Conservation (phyloP, 2,888 invertebrate species). For the Lamellibrachia satsuma region DNA sequence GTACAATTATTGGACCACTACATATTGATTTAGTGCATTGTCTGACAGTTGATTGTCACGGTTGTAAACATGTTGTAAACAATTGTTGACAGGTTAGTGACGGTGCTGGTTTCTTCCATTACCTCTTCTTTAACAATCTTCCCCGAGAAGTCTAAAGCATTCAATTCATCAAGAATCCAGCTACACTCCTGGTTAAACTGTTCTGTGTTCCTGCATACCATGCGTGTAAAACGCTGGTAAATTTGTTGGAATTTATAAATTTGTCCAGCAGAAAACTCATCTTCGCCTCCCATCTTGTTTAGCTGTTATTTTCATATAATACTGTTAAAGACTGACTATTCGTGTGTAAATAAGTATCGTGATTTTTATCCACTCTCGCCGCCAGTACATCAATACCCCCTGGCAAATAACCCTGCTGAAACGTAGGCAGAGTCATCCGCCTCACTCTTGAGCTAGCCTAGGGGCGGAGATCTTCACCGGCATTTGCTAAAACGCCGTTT, state of each 20-base stretch:
- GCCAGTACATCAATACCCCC: background rate
- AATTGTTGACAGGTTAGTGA: background rate
- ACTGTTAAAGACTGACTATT: background rate
- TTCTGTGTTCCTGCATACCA: slow-evolving; percentile 7
- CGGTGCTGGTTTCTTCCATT: background rate
- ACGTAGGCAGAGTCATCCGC: too few species aligned
- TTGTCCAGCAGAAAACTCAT: background rate
- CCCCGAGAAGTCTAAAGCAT: background rate
- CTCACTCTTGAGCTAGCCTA: too few species aligned
- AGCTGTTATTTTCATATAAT: background rate
- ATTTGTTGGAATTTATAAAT: background rate
- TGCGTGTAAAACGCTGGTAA: slow-evolving; percentile 12
- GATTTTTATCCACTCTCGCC: background rate
- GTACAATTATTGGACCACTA: background rate
- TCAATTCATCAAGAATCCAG: background rate
- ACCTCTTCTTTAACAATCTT: slow-evolving; percentile 6
- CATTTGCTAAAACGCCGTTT: too few species aligned
- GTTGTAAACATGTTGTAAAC: too few species aligned
- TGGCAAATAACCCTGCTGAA: too few species aligned
- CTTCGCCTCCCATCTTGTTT: background rate
- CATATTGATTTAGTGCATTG: background rate
- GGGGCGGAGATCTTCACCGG: too few species aligned
- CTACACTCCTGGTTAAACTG: slow-evolving; percentile 13
- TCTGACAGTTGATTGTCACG: background rate
- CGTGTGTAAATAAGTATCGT: background rate